Evolutionary conservation across 2,888 invertebrate genomes (phyloP).

Genomic region (Gisinianus flammeolus): DNA sequence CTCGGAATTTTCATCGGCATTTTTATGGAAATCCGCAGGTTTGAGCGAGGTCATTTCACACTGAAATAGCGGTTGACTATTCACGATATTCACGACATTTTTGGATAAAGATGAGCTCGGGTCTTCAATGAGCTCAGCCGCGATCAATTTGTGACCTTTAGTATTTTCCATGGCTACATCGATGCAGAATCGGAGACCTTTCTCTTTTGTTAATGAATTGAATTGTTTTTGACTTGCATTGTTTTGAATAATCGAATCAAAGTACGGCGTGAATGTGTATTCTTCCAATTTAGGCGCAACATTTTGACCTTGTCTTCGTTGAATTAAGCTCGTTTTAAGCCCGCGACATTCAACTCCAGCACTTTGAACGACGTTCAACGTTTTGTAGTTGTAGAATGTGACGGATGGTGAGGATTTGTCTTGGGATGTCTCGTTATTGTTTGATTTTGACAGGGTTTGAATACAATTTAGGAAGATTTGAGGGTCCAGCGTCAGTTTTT

Average conservation of each 20-base stretch:
- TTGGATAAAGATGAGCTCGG: background rate
- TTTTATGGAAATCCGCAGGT: too few species aligned
- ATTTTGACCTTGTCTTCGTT: conserved; percentile 65
- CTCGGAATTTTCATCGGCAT: too few species aligned
- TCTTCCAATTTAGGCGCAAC: conserved; percentile 62
- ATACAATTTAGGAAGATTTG: conserved; percentile 7
- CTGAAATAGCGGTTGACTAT: background rate
- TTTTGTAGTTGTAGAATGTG: conserved; percentile 64
- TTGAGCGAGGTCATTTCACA: background rate
- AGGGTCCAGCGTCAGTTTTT: conserved; percentile 73
- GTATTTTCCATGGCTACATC: conserved; percentile 63
- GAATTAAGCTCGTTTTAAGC: conserved; percentile 76
- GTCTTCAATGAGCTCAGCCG: conserved; percentile 44
- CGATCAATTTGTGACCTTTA: conserved; percentile 59
- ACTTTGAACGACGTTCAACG: conserved; percentile 66
- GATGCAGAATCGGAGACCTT: conserved; percentile 60
- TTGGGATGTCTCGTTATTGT: conserved; percentile 59
- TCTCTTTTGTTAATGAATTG: too few species aligned
- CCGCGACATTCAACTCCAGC: conserved; percentile 81
- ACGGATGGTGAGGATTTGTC: conserved; percentile 59
- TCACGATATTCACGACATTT: background rate
- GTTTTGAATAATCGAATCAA: conserved; percentile 63
- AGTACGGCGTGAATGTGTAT: conserved; percentile 32
- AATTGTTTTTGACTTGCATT: conserved; percentile 60
- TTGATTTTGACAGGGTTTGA: too few species aligned